phyloP scores from a whole-genome alignment of 2,888 invertebrate species.

The Scrobipalpa costella region DNA sequence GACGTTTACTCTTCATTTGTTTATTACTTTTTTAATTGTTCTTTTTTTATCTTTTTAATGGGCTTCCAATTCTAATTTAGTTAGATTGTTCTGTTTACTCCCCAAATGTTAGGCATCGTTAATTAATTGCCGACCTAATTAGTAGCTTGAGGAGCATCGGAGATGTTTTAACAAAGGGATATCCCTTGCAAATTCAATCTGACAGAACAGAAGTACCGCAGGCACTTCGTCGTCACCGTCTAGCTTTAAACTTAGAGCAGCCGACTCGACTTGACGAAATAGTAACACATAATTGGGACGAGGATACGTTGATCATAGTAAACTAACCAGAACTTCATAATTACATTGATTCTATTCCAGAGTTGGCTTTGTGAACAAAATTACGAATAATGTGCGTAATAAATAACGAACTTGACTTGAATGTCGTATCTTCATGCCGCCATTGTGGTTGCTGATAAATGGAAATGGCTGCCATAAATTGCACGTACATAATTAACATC shows the following conservation, averaged over 20 bases:
- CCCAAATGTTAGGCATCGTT: background rate
- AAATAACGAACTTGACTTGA: background rate
- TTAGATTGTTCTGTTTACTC: background rate
- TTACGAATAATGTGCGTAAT: background rate
- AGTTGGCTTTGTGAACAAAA: background rate
- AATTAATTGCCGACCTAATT: constrained; percentile 14
- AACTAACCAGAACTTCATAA: background rate
- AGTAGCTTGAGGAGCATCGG: background rate
- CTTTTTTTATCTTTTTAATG: background rate
- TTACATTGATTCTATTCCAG: background rate
- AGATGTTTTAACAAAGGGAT: background rate
- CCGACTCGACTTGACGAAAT: background rate
- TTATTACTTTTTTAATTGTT: constrained; percentile 4
- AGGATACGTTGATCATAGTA: background rate
- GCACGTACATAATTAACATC: constrained; percentile 1
- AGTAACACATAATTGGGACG: constrained; percentile 4
- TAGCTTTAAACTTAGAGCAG: background rate
- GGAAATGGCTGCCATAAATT: constrained; percentile 7
- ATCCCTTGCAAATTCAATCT: constrained; percentile 11
- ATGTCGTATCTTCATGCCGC: background rate
- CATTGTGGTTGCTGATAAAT: constrained; percentile 6
- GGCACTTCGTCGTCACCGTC: background rate
- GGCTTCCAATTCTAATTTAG: background rate
- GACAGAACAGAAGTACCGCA: constrained; percentile 5
- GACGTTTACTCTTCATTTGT: background rate